phyloP scores from a whole-genome alignment of 2,888 invertebrate genomes.

The Thymelicus lineola region DNA sequence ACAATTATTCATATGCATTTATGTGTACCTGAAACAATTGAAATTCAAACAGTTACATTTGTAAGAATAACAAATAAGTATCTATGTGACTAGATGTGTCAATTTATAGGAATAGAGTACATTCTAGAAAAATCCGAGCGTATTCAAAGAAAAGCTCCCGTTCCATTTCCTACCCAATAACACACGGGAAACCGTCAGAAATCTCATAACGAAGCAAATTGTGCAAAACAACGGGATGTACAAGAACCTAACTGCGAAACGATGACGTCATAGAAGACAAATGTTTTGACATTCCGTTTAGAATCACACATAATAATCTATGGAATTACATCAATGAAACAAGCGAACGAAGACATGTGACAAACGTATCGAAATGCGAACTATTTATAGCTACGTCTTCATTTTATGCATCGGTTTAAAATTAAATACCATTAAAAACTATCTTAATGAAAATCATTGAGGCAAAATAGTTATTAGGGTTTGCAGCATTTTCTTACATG shows the following conservation, averaged over 20 bases:
- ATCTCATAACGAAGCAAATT: conserved; percentile 24
- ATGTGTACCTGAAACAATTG: too few relatives aligned
- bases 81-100: neutral
- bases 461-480: too few relatives aligned
- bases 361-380: too few relatives aligned
- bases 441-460: too few relatives aligned
- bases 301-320: too few relatives aligned
- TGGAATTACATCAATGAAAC: neutral
- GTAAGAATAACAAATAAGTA: neutral
- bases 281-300: conserved; percentile 9
- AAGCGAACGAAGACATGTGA: neutral
- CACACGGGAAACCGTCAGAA: conserved; percentile 10
- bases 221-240: conserved; percentile 5
- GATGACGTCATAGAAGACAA: conserved; percentile 7
- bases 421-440: too few relatives aligned
- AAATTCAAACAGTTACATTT: neutral
- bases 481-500: too few relatives aligned
- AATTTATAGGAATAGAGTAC: neutral
- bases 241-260: neutral
- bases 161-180: conserved; percentile 13
- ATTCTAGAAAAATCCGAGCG: conserved; percentile 5
- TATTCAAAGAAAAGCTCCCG: conserved; percentile 5
- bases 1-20: too few relatives aligned
- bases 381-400: too few relatives aligned
- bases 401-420: too few relatives aligned